A percentile compares a stretch with the other conserved stretches of the same genome.
Conservation (phyloP, 1,140 invertebrate species). For the Bombus affinis region DNA sequence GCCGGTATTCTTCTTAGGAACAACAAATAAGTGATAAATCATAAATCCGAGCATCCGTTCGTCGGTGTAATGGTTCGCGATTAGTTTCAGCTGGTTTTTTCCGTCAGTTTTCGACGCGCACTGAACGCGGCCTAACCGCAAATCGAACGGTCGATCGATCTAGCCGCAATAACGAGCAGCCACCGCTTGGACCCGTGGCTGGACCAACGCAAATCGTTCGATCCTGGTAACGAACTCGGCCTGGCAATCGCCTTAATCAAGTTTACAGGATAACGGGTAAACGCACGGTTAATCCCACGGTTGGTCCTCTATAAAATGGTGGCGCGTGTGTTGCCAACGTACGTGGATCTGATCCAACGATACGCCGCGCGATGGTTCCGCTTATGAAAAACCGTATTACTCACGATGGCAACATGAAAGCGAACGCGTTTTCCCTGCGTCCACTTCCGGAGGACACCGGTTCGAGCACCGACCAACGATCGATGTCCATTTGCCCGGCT, state of each 20-base stretch:
- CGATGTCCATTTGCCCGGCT: conserved; percentile 35
- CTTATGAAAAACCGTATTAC: not conserved
- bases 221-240: conserved; percentile 55
- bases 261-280: conserved; percentile 64
- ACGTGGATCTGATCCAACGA: too few relatives aligned
- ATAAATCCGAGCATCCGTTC: not conserved
- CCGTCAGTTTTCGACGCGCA: conserved; percentile 1
- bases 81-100: conserved; percentile 9
- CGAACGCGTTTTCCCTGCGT: conserved; percentile 1
- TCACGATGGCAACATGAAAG: conserved; percentile 9
- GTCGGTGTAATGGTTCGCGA: not conserved
- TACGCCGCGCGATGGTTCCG: too few relatives aligned
- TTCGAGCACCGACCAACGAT: not conserved
- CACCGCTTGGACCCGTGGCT: not conserved
- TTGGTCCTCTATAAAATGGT: conserved; percentile 38
- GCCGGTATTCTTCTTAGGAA: not conserved
- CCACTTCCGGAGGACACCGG: not conserved
- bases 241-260: conserved; percentile 64
- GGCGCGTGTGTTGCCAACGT: not conserved
- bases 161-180: conserved; percentile 39
- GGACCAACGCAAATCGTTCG: conserved; percentile 62
- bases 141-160: conserved; percentile 39
- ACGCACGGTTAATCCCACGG: conserved; percentile 58
- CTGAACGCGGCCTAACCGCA: not conserved
- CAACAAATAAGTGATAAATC: too few relatives aligned